Evolutionary conservation across 2,888 invertebrate species (phyloP).

Genomic region (Poecilobothrus nobilitatus): DNA sequence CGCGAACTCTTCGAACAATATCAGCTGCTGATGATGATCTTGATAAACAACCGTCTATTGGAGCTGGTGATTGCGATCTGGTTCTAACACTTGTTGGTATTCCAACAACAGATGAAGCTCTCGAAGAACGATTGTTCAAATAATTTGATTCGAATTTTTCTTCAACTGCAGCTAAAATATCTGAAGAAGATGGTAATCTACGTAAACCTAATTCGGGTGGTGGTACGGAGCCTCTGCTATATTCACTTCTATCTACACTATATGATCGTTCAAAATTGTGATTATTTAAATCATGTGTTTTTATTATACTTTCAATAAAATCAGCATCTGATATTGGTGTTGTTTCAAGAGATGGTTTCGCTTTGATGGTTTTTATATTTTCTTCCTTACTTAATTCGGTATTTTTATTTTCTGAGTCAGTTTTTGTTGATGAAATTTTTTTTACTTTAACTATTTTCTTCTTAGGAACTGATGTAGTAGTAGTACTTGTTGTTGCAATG

Average conservation of each 20-base stretch:
- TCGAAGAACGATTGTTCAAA: neutral
- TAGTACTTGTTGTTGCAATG: no score
- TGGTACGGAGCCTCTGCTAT: neutral
- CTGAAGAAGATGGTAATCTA: neutral
- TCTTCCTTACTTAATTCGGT: neutral
- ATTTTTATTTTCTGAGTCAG: neutral
- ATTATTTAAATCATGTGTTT: neutral
- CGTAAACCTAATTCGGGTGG: neutral
- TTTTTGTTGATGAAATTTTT: neutral
- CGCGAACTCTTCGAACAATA: neutral
- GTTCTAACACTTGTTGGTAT: neutral
- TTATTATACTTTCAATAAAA: neutral
- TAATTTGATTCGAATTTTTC: constrained; percentile 3
- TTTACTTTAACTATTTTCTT: neutral
- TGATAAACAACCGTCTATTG: neutral
- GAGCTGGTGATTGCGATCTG: neutral
- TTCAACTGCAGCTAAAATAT: neutral
- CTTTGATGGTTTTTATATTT: neutral
- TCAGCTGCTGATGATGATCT: constrained; percentile 1
- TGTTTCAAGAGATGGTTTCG: neutral
- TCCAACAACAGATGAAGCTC: neutral
- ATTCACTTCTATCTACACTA: neutral
- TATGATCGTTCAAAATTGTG: neutral
- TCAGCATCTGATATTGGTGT: neutral
- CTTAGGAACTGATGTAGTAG: neutral